phyloP scores from a whole-genome alignment of 2,888 invertebrate genomes.

The Ectobius pallidus region DNA sequence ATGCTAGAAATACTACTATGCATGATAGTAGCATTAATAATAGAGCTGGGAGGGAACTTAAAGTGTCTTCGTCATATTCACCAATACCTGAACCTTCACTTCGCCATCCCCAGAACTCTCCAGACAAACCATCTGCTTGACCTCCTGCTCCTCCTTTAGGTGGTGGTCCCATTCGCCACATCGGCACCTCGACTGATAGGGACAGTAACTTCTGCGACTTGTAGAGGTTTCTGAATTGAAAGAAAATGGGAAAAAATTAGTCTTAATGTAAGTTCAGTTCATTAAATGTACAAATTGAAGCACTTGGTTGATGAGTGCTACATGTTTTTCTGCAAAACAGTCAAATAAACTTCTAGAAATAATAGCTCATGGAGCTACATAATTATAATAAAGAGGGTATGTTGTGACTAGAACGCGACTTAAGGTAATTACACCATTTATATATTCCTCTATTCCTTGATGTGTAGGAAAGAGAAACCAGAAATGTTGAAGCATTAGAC shows the following conservation, averaged over 20 bases:
- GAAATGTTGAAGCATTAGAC: too few relatives aligned
- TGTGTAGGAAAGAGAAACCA: too few relatives aligned
- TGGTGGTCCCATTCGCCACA: constrained; percentile 43
- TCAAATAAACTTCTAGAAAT: too few relatives aligned
- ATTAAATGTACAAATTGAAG: too few relatives aligned
- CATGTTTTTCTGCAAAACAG: too few relatives aligned
- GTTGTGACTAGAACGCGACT: too few relatives aligned
- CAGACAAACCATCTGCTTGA: constrained; percentile 44
- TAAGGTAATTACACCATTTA: too few relatives aligned
- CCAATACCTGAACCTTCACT: constrained; percentile 62
- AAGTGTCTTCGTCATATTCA: constrained; percentile 57
- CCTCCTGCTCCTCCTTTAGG: constrained; percentile 41
- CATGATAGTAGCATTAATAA: constrained; percentile 53
- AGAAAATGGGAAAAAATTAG: constrained; percentile 7
- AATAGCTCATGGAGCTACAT: too few relatives aligned
- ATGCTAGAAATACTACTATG: constrained; percentile 51
- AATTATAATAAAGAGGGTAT: too few relatives aligned
- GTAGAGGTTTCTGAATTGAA: constrained; percentile 68
- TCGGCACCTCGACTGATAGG: constrained; percentile 54
- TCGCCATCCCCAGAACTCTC: constrained; percentile 56
- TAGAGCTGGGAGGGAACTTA: constrained; percentile 52
- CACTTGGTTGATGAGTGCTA: too few relatives aligned
- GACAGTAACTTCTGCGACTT: constrained; percentile 77
- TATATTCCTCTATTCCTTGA: too few relatives aligned
- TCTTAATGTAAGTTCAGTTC: not conserved